Conservation (phyloP, 2,113 vertebrate genomes). For the Galbula dea region DNA sequence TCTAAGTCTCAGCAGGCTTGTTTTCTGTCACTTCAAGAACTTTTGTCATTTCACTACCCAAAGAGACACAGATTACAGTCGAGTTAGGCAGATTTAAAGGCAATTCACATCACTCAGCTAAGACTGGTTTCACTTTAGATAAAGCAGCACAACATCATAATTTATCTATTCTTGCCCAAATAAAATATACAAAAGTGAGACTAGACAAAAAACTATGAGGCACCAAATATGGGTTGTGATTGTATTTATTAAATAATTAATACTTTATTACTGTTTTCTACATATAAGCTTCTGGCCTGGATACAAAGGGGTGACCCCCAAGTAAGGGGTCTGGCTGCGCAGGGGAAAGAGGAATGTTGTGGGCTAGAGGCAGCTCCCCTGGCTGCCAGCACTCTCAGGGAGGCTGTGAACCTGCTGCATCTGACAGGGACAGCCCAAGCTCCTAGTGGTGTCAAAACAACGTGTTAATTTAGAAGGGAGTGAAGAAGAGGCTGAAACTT, state of each 20-base stretch:
- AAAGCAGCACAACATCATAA: background rate
- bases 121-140: background rate
- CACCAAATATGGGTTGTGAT: background rate
- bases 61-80: background rate
- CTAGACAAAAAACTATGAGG: background rate
- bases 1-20: background rate
- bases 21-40: background rate
- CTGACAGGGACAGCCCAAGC: rapidly evolving
- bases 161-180: background rate
- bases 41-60: background rate
- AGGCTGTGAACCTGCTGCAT: background rate
- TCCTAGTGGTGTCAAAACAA: background rate
- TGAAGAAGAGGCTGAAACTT: background rate
- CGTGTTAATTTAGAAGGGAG: background rate
- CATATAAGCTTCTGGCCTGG: background rate
- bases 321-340: background rate
- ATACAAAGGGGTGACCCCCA: background rate
- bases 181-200: background rate
- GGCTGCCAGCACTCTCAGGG: background rate
- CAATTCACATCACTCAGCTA: background rate
- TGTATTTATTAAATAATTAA: background rate
- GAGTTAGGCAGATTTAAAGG: background rate
- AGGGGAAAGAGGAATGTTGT: background rate
- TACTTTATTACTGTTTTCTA: background rate
- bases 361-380: background rate